Conservation (phyloP, 2,113 vertebrate species). For the Corvus cornix region DNA sequence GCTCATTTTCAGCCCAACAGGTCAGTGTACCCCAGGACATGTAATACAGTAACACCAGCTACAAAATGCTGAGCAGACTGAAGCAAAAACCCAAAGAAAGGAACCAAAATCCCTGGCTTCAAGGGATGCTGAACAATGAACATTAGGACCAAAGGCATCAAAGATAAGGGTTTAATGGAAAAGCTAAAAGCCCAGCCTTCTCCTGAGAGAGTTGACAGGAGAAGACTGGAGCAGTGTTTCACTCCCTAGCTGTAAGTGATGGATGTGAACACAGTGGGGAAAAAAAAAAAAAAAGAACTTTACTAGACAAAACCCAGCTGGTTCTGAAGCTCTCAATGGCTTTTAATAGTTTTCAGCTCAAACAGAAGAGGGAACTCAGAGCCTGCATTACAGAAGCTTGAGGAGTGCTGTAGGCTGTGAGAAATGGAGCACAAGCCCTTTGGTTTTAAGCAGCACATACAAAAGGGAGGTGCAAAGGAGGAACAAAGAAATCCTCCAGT, state of each 20-base stretch:
- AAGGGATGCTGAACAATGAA: neutral
- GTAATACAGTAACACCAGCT: neutral
- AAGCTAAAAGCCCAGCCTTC: neutral
- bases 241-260: neutral
- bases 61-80: neutral
- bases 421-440: neutral
- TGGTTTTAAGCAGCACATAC: neutral
- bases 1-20: neutral
- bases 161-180: neutral
- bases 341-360: slow-evolving; percentile 15
- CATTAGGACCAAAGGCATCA: neutral
- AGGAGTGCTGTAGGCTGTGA: neutral
- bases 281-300: neutral
- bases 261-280: neutral
- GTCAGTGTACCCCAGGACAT: neutral
- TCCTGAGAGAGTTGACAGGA: neutral
- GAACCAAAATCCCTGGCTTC: neutral
- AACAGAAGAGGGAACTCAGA: slow-evolving; percentile 13
- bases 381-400: neutral
- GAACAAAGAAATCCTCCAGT: neutral
- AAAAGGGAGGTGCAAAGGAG: neutral
- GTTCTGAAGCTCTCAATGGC: neutral
- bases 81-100: neutral
- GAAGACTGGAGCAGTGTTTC: neutral
- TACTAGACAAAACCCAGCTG: neutral